phyloP scores from a whole-genome alignment of 2,797 vertebrate species.

The Betta splendens region DNA sequence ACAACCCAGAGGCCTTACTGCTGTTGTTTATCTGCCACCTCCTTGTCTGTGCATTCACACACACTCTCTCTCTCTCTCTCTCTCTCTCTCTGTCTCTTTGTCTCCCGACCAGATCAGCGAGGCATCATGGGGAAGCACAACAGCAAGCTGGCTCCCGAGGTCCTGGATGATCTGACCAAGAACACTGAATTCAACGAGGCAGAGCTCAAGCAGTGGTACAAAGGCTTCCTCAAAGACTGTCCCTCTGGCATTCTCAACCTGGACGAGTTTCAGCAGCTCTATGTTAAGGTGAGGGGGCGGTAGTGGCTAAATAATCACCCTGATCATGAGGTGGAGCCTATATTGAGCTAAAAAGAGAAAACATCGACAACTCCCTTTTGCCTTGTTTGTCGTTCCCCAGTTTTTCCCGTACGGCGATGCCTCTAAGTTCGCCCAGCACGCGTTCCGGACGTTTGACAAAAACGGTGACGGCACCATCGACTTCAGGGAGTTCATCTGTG shows the following conservation, averaged over 20 bases:
- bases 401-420: constrained; percentile 98
- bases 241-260: constrained; percentile 96
- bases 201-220: constrained; percentile 99
- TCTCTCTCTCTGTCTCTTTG: background rate
- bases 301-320: too few species aligned
- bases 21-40: constrained; percentile 42
- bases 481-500: constrained; percentile 99
- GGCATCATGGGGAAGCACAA: constrained; percentile 94
- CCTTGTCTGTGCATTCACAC: constrained; percentile 23
- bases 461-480: constrained; percentile 97
- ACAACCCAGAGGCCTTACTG: constrained; percentile 11
- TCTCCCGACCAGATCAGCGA: constrained; percentile 49
- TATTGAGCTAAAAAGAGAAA: background rate
- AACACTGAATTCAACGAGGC: constrained; percentile 97
- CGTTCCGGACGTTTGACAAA: constrained; percentile 98
- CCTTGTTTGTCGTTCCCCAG: constrained; percentile 66
- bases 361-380: background rate
- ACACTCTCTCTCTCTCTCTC: background rate
- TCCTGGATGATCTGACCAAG: constrained; percentile 95
- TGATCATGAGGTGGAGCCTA: constrained; percentile 9
- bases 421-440: constrained; percentile 97
- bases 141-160: constrained; percentile 96
- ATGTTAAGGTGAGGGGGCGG: constrained; percentile 88
- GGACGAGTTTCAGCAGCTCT: constrained; percentile 98
- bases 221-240: constrained; percentile 98